Conservation (phyloP, 2,888 invertebrate genomes). For the Thecophora atra region DNA sequence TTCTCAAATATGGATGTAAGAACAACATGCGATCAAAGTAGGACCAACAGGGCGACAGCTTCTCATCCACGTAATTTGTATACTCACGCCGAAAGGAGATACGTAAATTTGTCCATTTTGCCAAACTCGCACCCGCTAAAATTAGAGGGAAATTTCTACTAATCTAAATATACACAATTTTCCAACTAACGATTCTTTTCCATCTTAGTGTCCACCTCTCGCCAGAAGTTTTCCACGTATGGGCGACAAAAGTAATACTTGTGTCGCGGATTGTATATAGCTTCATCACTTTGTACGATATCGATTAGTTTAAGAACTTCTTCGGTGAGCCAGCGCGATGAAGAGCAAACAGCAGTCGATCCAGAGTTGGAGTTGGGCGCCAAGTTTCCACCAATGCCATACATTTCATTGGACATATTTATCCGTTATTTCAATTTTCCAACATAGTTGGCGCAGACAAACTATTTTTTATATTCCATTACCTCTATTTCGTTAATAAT, state of each 20-base stretch:
- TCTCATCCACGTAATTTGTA: constrained; percentile 60
- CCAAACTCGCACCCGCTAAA: constrained; percentile 60
- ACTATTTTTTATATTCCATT: background rate
- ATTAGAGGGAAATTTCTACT: background rate
- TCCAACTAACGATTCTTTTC: constrained; percentile 58
- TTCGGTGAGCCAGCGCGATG: constrained; percentile 61
- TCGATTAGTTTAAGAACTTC: constrained; percentile 63
- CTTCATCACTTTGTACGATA: constrained; percentile 62
- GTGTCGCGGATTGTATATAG: constrained; percentile 63
- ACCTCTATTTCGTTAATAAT: background rate
- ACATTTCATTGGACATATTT: constrained; percentile 31
- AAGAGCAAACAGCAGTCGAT: constrained; percentile 43
- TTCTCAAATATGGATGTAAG: constrained; percentile 61
- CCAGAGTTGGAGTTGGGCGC: constrained; percentile 21
- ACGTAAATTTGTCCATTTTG: constrained; percentile 64
- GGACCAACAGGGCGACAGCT: constrained; percentile 62
- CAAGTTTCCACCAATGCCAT: constrained; percentile 10
- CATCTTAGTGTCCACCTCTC: constrained; percentile 61
- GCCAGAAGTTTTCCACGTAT: constrained; percentile 64
- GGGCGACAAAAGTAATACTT: constrained; percentile 64
- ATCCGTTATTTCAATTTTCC: background rate
- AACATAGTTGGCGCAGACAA: background rate
- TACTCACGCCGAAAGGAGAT: constrained; percentile 64
- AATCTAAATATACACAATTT: background rate
- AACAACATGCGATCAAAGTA: constrained; percentile 65